A percentile compares a stretch with the other conserved stretches of the same genome.
Evolutionary conservation across 2,113 vertebrate species (phyloP).

Genomic region (Percina caprodes): DNA sequence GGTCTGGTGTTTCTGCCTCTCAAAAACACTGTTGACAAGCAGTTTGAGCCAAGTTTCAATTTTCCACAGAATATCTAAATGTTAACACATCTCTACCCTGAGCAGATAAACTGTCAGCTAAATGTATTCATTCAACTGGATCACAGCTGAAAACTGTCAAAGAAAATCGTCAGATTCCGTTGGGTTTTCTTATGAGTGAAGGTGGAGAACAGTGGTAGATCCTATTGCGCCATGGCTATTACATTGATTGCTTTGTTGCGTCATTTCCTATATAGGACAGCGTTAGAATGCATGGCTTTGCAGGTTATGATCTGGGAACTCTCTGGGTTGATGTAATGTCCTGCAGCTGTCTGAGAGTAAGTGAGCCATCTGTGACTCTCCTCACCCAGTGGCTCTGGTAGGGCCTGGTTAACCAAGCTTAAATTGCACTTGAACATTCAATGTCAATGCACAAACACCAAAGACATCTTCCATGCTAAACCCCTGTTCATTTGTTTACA

Average conservation of each 20-base stretch:
- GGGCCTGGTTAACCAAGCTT: constrained; percentile 38
- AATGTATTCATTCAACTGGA: too few relatives aligned
- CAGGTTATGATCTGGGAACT: constrained; percentile 11
- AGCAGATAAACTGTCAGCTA: too few relatives aligned
- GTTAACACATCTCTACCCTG: too few relatives aligned
- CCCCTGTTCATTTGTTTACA: background rate
- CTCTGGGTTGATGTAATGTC: constrained; percentile 34
- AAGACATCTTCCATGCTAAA: constrained; percentile 31
- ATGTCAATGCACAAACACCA: constrained; percentile 41
- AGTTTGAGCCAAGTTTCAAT: background rate
- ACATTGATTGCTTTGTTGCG: constrained; percentile 5
- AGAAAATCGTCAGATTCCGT: too few relatives aligned
- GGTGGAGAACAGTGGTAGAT: background rate
- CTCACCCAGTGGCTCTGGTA: constrained; percentile 9
- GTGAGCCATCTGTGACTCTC: constrained; percentile 59
- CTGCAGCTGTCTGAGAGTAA: constrained; percentile 42
- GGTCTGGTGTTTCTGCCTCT: background rate
- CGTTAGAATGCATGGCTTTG: background rate
- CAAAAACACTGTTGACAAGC: constrained; percentile 8
- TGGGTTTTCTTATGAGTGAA: background rate
- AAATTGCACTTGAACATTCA: constrained; percentile 55
- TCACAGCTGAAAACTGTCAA: too few relatives aligned
- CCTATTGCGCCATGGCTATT: background rate
- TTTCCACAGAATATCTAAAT: too few relatives aligned
- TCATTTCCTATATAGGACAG: background rate